These are phyloP conservation scores for Luffia ferchaultella DNA, from an alignment of 2,888 invertebrate species.

Conservation along the genomic window DNA sequence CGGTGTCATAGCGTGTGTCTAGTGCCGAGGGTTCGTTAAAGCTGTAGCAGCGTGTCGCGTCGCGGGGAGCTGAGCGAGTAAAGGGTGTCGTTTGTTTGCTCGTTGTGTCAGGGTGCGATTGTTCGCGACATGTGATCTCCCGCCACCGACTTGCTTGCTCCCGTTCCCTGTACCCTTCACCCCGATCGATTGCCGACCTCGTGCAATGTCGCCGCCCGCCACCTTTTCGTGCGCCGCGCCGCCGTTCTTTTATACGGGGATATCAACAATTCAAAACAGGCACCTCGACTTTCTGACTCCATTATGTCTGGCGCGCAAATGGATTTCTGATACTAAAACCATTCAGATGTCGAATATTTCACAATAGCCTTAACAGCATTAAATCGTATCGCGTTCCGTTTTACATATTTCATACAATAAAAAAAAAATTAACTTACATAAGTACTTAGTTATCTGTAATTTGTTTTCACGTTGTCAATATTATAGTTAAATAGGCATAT, in stretches of 20 bases:
- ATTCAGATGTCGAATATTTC: too few species aligned
- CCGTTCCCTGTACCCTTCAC: conserved; percentile 16
- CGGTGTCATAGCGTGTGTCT: neutral
- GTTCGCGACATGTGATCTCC: conserved; percentile 23
- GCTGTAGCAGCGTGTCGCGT: neutral
- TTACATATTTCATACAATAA: too few species aligned
- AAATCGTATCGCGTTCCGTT: too few species aligned
- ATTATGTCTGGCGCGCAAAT: conserved; percentile 1
- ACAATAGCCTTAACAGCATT: too few species aligned
- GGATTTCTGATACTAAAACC: neutral
- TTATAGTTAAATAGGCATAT: too few species aligned
- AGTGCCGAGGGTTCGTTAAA: neutral
- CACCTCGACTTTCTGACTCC: conserved; percentile 1
- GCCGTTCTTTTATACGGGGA: neutral
- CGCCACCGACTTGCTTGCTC: conserved; percentile 22
- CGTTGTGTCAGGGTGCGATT: conserved; percentile 21
- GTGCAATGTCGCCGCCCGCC: conserved; percentile 8
- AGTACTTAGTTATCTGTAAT: too few species aligned
- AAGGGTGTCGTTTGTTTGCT: too few species aligned
- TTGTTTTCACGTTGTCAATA: too few species aligned
- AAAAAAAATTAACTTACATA: too few species aligned
- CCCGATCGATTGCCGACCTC: conserved; percentile 53
- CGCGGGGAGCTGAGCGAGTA: neutral
- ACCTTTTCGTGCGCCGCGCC: neutral
- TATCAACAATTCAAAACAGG: conserved; percentile 1